phyloP scores from a whole-genome alignment of 2,888 invertebrate species.

The Apoda limacodes region DNA sequence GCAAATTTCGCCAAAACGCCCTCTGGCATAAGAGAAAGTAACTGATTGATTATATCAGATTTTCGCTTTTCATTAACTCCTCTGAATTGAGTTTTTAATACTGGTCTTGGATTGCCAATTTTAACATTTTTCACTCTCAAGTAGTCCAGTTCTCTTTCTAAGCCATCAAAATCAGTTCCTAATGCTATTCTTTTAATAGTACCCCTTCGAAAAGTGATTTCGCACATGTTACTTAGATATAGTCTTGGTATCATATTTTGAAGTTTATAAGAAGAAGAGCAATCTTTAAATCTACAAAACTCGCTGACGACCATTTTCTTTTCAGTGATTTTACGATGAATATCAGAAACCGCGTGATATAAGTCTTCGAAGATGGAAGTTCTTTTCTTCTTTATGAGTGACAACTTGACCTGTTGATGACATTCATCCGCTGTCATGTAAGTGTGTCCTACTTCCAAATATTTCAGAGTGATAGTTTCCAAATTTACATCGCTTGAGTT shows the following conservation, averaged over 20 bases:
- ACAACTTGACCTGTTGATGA: constrained; percentile 9
- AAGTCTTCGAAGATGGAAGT: constrained; percentile 8
- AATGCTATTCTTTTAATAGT: no score
- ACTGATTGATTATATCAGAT: constrained; percentile 5
- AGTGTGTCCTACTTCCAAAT: constrained; percentile 9
- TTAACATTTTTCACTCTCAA: constrained; percentile 15
- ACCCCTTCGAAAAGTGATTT: no score
- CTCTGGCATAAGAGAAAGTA: constrained; percentile 14
- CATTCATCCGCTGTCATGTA: constrained; percentile 8
- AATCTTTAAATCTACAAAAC: no score
- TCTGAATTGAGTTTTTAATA: constrained; percentile 11
- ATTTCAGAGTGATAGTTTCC: constrained; percentile 4
- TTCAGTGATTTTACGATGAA: constrained; percentile 2
- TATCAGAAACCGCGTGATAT: constrained; percentile 2
- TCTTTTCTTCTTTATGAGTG: constrained; percentile 6
- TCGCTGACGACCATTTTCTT: no score
- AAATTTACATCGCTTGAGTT: constrained; percentile 2
- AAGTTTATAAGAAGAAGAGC: no score
- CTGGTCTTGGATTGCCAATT: constrained; percentile 10
- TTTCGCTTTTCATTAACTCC: constrained; percentile 12
- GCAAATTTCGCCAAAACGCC: constrained; percentile 14
- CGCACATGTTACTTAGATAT: no score
- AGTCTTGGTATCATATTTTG: no score
- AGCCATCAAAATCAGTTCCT: constrained; percentile 8
- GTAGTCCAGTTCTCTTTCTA: constrained; percentile 11